These are phyloP conservation scores for Aphis craccivora DNA, from an alignment of 1,140 invertebrate species.

Conservation along the genomic window DNA sequence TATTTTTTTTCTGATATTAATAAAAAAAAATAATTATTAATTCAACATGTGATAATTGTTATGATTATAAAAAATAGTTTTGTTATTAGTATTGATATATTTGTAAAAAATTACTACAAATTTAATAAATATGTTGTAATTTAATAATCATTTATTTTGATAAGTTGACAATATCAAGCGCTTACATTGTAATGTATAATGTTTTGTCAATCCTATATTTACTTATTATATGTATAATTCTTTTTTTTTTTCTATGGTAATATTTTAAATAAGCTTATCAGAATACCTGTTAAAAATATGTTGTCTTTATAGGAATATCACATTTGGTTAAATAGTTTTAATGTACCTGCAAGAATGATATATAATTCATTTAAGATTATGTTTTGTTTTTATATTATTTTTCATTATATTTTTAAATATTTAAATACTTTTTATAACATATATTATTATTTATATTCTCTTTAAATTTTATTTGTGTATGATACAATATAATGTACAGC, in stretches of 20 bases:
- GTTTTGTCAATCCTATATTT: constrained; percentile 18
- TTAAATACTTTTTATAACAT: not conserved
- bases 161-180: not conserved
- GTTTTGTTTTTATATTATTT: constrained; percentile 46
- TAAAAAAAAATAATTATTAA: constrained; percentile 13
- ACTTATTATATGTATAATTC: not conserved
- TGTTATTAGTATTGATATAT: constrained; percentile 24
- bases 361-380: constrained; percentile 28
- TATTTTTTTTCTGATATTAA: not conserved
- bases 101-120: not conserved
- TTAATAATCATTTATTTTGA: not conserved
- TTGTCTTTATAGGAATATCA: not conserved
- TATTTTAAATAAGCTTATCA: not conserved
- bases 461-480: not conserved
- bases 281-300: not conserved
- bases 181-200: not conserved
- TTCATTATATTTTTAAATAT: constrained; percentile 43
- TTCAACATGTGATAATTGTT: constrained; percentile 53
- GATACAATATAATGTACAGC: not conserved
- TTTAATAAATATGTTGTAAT: not conserved
- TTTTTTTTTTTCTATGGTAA: not conserved
- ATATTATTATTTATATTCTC: constrained; percentile 15
- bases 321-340: not conserved
- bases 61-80: constrained; percentile 26
- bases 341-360: constrained; percentile 18